Base-by-base conservation (phyloP, 2,113 vertebrate genomes). In the Datnioides undecimradiatus region DNA sequence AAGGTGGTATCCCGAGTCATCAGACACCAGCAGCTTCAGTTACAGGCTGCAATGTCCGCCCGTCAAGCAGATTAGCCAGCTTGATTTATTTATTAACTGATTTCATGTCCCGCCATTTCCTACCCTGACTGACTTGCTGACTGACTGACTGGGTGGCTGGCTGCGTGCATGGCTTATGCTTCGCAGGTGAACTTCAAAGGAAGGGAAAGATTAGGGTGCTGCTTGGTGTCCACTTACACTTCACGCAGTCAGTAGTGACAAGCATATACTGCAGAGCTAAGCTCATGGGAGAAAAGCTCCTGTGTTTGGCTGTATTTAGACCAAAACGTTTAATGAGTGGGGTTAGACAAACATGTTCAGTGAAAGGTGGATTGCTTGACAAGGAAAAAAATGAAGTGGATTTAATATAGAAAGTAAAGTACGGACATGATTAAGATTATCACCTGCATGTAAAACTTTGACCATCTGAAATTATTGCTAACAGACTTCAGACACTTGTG, bases 21-120 rank as follows among this genome's bases (percentile, higher is more conserved):
- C 82, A 89, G 95, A 95, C 87, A 93, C 92, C 89, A 54, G 70
- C 33, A 36, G 87, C 63, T 95, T 91, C 63, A 60, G 92, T 95
- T 95, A 93, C 95, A 86, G 71, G 73, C 90, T 85, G 92, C 84
- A 91, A 91, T 88, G 91, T 90, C 85, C 79, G 62, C 86, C 90
- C 46, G 91, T 92, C 91, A 87, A 79, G 93, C 80, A 93, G 88
- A 94, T 95, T 95, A 95, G 91, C 84, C 76, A 55, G 82, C 90
- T 90, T 95, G 90, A 93, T 95, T 95, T 93, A 94, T 95, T 94
- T 90, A 95, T 94, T 89, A 93, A 94, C 87, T 87, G 87, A 93
- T 91, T 92, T 91, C 71, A 90, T 91, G 90, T 92, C 86, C 76
- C 70, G 65, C 73, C 80, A 90, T 91, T 89, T 86, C 77, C 85